Percentiles rank a stretch among this genome's conserved stretches.
These are phyloP conservation scores for Zaprionus lachaisei DNA, from an alignment of 1,140 invertebrate species.

Conservation along the genomic window DNA sequence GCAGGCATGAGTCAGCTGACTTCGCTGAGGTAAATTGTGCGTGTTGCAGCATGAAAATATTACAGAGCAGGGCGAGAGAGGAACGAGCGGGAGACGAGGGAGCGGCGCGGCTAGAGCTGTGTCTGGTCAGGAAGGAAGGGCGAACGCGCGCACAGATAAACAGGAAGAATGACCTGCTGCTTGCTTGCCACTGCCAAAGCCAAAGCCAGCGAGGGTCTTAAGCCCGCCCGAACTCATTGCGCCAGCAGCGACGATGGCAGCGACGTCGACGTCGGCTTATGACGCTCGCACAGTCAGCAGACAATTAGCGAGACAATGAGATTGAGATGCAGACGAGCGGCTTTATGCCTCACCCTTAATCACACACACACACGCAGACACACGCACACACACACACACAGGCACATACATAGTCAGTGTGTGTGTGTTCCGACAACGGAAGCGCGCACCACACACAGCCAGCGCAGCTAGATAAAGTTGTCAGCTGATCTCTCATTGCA, in stretches of 20 bases:
- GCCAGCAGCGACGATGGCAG: slow-evolving; percentile 33
- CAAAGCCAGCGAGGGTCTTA: slow-evolving; percentile 34
- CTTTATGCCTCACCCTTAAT: slow-evolving; percentile 42
- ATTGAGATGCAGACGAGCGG: slow-evolving; percentile 72
- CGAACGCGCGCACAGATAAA: slow-evolving; percentile 55
- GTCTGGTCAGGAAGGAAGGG: slow-evolving; percentile 34
- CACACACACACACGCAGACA: slow-evolving; percentile 1
- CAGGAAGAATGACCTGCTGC: slow-evolving; percentile 82
- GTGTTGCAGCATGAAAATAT: slow-evolving; percentile 76
- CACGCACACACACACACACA: not conserved
- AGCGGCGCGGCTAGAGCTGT: slow-evolving; percentile 2
- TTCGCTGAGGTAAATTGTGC: slow-evolving; percentile 77
- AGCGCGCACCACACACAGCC: slow-evolving; percentile 63
- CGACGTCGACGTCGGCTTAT: slow-evolving; percentile 41
- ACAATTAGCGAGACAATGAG: slow-evolving; percentile 81
- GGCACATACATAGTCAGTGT: slow-evolving; percentile 4
- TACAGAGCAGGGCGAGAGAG: slow-evolving; percentile 10
- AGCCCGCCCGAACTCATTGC: slow-evolving; percentile 46
- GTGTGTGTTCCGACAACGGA: slow-evolving; percentile 74
- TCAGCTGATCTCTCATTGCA: slow-evolving; percentile 64
- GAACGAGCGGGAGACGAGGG: not conserved
- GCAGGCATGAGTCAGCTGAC: slow-evolving; percentile 77
- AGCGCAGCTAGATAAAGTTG: slow-evolving; percentile 72
- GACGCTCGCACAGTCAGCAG: slow-evolving; percentile 58
- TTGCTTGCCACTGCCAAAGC: slow-evolving; percentile 33